Evolutionary conservation across 2,113 vertebrate genomes (phyloP), one percentile per base, ranked within the genome.

Genomic region (Grus americana): DNA sequence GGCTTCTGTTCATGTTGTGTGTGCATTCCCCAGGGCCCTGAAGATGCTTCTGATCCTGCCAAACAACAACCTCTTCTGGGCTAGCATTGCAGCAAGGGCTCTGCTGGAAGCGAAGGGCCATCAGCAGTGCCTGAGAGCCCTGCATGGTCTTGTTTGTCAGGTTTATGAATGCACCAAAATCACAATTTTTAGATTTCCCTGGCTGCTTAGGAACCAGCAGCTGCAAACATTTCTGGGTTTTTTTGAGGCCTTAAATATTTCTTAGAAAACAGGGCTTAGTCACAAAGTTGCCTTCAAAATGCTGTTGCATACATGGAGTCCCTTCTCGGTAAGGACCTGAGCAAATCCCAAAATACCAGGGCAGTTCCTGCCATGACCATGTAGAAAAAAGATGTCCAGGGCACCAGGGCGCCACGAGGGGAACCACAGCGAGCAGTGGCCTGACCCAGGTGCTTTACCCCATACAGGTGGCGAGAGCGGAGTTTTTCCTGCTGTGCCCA

Each of bases 391-490:
- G 16, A 8, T 70, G 42, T 26, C 26, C 24, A n/a, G n/a, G 19
- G 42, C 42, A 19, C 4, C 11, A 74, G 32, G 34, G n/a, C 46
- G 5, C 44, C 70, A 29, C 1, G 4, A 74, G 22, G 32, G 46
- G n/a, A 85, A 66, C 10, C 4, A n/a, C 49, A 88, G 32, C 6
- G 38, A 61, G 30, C 0, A 3, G 17, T 26, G 12, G 10, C 19
- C 62, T 90, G 21, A 94, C 13, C 16, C 42, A 42, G 14, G 9
- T 84, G 34, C 63, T 87, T 81, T 79, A 12, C 14, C 44, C 52
- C 34, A 26, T n/a, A 9, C 95, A 99, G 99, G 98, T 99, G 98
- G 98, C 95, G 98, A 97, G 98, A 99, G 92, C 85, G 97, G 86
- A 98, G 97, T 10, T 96, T 98, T 21, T 96, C 97, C 30, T 98